A percentile compares a stretch with the other conserved stretches of the same genome.
phyloP scores from a whole-genome alignment of 2,113 vertebrate species.

The Cettia cetti region DNA sequence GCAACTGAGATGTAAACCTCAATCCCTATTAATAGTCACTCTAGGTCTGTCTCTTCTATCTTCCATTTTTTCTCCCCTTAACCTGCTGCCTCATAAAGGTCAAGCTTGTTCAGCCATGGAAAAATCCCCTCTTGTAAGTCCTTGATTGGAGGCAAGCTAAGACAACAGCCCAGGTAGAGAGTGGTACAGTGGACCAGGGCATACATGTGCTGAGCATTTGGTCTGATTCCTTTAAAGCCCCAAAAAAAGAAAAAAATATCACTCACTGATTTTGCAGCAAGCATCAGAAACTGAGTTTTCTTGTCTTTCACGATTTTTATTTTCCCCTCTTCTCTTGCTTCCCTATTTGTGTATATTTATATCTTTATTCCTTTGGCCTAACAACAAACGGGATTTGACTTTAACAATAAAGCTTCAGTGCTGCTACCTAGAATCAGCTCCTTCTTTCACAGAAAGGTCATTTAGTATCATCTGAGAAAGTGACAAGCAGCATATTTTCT shows the following conservation, averaged over 20 bases:
- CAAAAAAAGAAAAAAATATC: neutral
- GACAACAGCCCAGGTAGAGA: neutral
- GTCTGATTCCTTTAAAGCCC: neutral
- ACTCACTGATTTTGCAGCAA: neutral
- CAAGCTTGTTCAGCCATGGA: neutral
- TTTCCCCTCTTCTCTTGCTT: neutral
- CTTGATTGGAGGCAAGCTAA: neutral
- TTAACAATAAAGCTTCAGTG: neutral
- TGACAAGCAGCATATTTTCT: neutral
- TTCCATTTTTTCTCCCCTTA: neutral
- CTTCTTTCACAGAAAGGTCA: neutral
- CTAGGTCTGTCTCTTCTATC: neutral
- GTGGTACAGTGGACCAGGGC: neutral
- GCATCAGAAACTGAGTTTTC: neutral
- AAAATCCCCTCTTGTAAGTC: neutral
- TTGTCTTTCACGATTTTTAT: accelerated
- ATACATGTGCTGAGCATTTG: neutral
- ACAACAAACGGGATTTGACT: neutral
- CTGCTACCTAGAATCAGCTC: neutral
- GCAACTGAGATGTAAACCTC: neutral
- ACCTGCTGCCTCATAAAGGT: neutral
- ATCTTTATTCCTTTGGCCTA: neutral
- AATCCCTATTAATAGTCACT: neutral
- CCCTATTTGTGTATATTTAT: neutral
- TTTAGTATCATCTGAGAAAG: neutral